These are phyloP conservation scores for Augiades crinisus DNA, from an alignment of 2,888 invertebrate species.

Conservation along the genomic window DNA sequence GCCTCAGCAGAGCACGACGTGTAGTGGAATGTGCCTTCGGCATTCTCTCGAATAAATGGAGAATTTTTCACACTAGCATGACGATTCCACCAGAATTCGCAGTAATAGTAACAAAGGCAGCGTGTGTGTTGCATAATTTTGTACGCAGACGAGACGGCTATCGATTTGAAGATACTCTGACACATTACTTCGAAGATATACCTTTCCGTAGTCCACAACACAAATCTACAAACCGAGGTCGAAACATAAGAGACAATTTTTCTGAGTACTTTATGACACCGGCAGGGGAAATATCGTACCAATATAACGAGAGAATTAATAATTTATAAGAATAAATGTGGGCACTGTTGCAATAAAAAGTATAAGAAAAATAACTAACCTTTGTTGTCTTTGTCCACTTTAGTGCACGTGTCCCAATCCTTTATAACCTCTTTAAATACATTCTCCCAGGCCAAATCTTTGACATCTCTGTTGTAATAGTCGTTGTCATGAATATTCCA, in stretches of 20 bases:
- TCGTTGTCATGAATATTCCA: not conserved
- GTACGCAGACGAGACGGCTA: slow-evolving; percentile 33
- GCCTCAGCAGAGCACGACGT: slow-evolving; percentile 26
- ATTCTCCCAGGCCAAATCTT: not conserved
- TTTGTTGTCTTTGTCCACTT: slow-evolving; percentile 31
- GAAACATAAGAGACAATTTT: slow-evolving; percentile 35
- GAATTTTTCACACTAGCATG: slow-evolving; percentile 33
- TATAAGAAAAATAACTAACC: slow-evolving; percentile 26
- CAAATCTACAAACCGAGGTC: slow-evolving; percentile 30
- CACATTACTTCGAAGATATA: slow-evolving; percentile 30
- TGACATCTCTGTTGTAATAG: not conserved
- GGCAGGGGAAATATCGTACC: slow-evolving; percentile 33
- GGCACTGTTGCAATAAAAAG: slow-evolving; percentile 10
- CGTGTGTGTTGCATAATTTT: slow-evolving; percentile 32
- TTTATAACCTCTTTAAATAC: slow-evolving; percentile 29
- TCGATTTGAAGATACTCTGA: slow-evolving; percentile 33
- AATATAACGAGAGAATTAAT: slow-evolving; percentile 34
- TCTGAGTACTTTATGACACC: slow-evolving; percentile 35
- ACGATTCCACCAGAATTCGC: slow-evolving; percentile 29
- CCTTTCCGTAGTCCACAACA: slow-evolving; percentile 27
- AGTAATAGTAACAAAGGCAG: slow-evolving; percentile 29
- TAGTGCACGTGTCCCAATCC: slow-evolving; percentile 33
- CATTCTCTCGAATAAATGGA: slow-evolving; percentile 23
- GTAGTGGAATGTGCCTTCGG: not conserved
- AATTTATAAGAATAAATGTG: slow-evolving; percentile 17